phyloP scores from a whole-genome alignment of 2,888 invertebrate species.

The Ceramica pisi region DNA sequence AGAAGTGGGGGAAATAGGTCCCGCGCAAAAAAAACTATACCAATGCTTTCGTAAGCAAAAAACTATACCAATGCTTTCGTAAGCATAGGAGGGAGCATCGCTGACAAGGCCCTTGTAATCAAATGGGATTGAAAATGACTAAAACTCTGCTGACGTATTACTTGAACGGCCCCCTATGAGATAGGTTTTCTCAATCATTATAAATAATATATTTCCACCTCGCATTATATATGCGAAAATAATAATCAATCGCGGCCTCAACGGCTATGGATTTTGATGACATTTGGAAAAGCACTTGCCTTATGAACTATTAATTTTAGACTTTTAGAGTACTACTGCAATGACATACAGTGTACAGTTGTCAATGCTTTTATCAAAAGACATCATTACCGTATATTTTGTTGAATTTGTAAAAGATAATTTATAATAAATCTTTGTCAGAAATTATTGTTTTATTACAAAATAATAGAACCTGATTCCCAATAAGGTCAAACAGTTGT shows the following conservation, averaged over 20 bases:
- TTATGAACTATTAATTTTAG: not conserved
- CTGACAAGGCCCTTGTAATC: no score
- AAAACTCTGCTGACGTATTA: no score
- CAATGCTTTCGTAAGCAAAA: no score
- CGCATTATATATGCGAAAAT: not conserved
- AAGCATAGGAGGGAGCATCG: no score
- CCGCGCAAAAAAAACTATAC: no score
- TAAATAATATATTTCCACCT: not conserved
- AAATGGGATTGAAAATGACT: no score
- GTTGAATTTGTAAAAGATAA: conserved; percentile 62
- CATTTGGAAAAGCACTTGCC: not conserved
- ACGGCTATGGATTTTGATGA: not conserved
- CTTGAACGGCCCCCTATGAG: no score
- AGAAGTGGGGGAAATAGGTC: no score
- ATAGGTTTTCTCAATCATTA: no score
- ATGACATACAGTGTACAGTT: not conserved
- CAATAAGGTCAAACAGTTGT: no score
- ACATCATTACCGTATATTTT: conserved; percentile 41
- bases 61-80: no score
- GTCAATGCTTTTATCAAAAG: conserved; percentile 43
- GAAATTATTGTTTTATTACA: conserved; percentile 35
- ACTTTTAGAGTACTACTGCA: not conserved
- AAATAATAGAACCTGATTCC: not conserved
- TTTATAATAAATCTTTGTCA: conserved; percentile 66
- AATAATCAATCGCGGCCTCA: not conserved